Evolutionary conservation across 2,113 vertebrate species (phyloP), one percentile per base, ranked within the genome.

Genomic region (Abramis brama): DNA sequence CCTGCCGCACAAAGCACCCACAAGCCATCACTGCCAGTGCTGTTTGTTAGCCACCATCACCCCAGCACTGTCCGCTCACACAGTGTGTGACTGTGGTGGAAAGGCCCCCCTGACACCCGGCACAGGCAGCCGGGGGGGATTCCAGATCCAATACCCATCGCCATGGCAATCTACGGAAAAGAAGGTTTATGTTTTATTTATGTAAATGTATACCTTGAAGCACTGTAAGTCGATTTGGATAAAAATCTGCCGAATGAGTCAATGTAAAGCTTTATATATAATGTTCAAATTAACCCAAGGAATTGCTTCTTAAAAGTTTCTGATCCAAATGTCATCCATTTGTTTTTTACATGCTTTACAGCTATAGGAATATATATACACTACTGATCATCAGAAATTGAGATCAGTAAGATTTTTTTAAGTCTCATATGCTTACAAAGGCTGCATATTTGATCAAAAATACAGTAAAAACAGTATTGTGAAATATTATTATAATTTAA

Each of bases 21-120:
- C 87, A 89, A 6, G 82, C 83, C 70, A 90, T 76, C 66, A 64
- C 71, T 87, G 71, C 47, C 0, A 0, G 62, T 55, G 88, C 83
- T 82, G 80, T 93, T 94, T 93, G 90, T 92, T 91, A 91, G 89
- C 88, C 88, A 82, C 82, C 75, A 88, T 91, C 92, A 92, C 92
- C 91, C 92, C 89, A 43, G 89, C 1, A 6, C 78, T 86, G 5
- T 77, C 0, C 64, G 71, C 91, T 89, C 91, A 91, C 87, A 91
- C 79, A 93, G 25, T 84, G 90, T 87, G 71, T 85, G 57, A 50
- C 57, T 82, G 68, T 73, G 84, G 85, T 77, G 57, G 79, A 12
- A 11, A 86, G 85, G 74, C 57, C 62, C 82, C 55, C 77, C 70
- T 2, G n/a, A 90, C 89, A 88, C 78, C 0, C 0, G 33, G 1